Percentiles rank a stretch among this genome's conserved stretches.
Evolutionary conservation across 2,888 invertebrate genomes (phyloP).

Genomic region (Heliconius ismenius): DNA sequence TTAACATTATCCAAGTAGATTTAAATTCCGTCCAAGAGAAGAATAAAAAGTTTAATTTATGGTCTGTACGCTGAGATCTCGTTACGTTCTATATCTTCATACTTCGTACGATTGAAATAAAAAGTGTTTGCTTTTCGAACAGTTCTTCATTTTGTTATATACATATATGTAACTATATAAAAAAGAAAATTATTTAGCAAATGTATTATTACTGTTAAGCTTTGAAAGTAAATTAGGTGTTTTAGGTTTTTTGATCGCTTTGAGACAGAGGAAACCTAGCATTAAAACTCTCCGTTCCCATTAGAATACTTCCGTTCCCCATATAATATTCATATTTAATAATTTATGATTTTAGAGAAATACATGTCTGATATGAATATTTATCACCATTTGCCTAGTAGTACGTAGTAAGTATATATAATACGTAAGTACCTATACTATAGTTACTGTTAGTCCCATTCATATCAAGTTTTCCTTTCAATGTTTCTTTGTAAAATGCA

Average conservation of each 20-base stretch:
- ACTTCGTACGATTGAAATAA: slow-evolving; percentile 19
- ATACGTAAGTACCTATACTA: too few relatives aligned
- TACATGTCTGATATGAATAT: neutral
- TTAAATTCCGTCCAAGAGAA: slow-evolving; percentile 45
- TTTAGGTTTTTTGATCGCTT: too few relatives aligned
- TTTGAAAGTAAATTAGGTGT: too few relatives aligned
- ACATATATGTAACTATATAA: neutral
- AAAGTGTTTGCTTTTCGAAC: slow-evolving; percentile 11
- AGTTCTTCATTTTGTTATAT: slow-evolving; percentile 4
- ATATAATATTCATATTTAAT: neutral
- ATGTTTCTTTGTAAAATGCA: neutral
- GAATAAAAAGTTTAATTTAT: slow-evolving; percentile 42
- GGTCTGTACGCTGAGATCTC: slow-evolving; percentile 37
- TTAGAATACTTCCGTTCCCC: too few relatives aligned
- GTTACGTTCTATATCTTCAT: slow-evolving; percentile 29
- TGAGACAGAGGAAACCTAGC: too few relatives aligned
- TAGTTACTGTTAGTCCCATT: neutral
- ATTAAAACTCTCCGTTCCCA: too few relatives aligned
- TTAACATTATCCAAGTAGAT: slow-evolving; percentile 44
- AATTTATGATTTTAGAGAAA: neutral
- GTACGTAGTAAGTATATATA: too few relatives aligned
- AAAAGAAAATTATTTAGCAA: neutral
- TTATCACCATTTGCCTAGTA: neutral
- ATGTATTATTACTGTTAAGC: neutral
- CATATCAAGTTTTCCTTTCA: neutral